phyloP scores from a whole-genome alignment of 2,797 vertebrate genomes.

The Mico argentatus region DNA sequence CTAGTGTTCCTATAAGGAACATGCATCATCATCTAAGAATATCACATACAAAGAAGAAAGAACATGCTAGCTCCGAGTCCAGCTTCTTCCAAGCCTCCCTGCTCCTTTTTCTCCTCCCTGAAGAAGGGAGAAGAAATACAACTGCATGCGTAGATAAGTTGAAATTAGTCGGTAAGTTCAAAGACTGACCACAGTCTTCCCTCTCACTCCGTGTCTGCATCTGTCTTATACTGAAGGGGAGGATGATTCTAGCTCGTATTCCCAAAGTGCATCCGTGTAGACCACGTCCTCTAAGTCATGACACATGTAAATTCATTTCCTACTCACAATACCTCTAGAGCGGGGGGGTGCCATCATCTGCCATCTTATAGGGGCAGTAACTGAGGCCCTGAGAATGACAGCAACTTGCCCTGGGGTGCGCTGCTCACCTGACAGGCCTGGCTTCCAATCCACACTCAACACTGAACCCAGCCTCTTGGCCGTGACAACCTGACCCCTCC shows the following conservation, averaged over 20 bases:
- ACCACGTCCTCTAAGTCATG: neutral
- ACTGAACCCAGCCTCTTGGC: neutral
- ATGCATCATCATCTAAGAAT: neutral
- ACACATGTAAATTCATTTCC: rapidly evolving
- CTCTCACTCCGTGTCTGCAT: rapidly evolving
- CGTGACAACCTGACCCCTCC: neutral
- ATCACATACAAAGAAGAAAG: neutral
- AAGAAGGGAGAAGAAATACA: too few relatives aligned
- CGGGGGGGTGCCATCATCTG: rapidly evolving
- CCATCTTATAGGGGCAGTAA: neutral
- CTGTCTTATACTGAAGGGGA: neutral
- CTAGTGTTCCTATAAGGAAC: neutral
- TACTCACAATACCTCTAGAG: neutral
- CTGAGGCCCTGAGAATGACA: neutral
- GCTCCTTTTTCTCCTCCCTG: too few relatives aligned
- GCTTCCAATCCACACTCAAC: neutral
- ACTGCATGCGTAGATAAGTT: too few relatives aligned
- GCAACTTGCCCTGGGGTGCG: neutral
- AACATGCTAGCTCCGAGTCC: neutral
- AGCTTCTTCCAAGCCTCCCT: neutral
- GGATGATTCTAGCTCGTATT: rapidly evolving
- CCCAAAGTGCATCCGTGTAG: rapidly evolving
- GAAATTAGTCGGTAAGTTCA: too few relatives aligned
- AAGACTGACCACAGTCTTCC: too few relatives aligned
- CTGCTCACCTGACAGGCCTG: neutral